A percentile compares a stretch with the other conserved stretches of the same genome.
phyloP scores from a whole-genome alignment of 1,140 invertebrate species.

The Agrypnia vestita region DNA sequence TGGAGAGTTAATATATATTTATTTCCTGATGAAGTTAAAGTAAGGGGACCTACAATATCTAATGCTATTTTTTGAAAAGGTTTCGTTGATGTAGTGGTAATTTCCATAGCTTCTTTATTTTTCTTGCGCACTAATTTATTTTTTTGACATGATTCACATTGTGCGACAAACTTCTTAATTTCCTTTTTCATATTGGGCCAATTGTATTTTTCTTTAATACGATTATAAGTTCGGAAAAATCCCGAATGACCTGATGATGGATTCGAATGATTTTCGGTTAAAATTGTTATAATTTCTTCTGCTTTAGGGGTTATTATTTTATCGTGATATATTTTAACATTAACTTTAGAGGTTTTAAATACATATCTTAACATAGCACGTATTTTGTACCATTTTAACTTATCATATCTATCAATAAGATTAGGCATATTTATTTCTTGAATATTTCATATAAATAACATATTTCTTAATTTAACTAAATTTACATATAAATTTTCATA shows the following conservation, averaged over 20 bases:
- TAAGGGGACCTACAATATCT: slow-evolving; percentile 6
- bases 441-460: slow-evolving; percentile 44
- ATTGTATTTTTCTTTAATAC: slow-evolving; percentile 61
- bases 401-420: slow-evolving; percentile 24
- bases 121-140: neutral
- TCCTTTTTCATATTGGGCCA: slow-evolving; percentile 63
- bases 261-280: neutral
- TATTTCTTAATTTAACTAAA: slow-evolving; percentile 46
- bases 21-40: slow-evolving; percentile 1
- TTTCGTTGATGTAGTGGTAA: neutral
- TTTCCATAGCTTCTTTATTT: neutral
- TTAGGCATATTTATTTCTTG: slow-evolving; percentile 44
- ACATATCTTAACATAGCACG: slow-evolving; percentile 15
- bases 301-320: slow-evolving; percentile 44
- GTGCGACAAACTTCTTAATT: slow-evolving; percentile 40
- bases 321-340: slow-evolving; percentile 49
- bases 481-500: slow-evolving; percentile 53
- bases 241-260: neutral
- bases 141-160: slow-evolving; percentile 17
- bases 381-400: slow-evolving; percentile 56
- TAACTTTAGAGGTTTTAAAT: slow-evolving; percentile 49
- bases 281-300: neutral
- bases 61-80: neutral
- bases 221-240: slow-evolving; percentile 59
- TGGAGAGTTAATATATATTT: neutral